phyloP scores from a whole-genome alignment of 2,888 invertebrate species.

The Pecten maximus region DNA sequence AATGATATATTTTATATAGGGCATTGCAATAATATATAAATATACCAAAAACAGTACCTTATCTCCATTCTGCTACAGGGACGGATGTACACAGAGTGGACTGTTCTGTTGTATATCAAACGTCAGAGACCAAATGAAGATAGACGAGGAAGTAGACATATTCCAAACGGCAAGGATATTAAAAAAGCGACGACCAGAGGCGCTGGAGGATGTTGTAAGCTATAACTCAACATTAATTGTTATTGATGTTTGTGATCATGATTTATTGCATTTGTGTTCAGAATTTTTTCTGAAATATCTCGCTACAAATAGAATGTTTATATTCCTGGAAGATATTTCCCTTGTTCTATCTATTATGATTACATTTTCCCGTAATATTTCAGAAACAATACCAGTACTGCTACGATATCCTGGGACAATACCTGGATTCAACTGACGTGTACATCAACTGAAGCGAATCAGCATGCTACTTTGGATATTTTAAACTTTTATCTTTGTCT shows the following conservation, averaged over 20 bases:
- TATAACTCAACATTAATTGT: too few species aligned
- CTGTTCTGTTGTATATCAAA: conserved; percentile 16
- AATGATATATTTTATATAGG: too few species aligned
- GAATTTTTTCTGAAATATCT: too few species aligned
- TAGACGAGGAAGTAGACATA: background rate
- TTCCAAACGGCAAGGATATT: background rate
- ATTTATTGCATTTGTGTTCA: too few species aligned
- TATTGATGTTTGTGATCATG: too few species aligned
- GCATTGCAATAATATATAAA: too few species aligned
- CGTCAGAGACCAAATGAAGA: background rate
- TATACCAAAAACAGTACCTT: too few species aligned
- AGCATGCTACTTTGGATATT: background rate
- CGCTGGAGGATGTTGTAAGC: background rate
- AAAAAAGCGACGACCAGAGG: background rate
- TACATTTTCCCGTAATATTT: background rate
- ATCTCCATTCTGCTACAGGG: background rate
- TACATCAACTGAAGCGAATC: background rate
- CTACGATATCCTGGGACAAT: background rate
- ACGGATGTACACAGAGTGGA: background rate
- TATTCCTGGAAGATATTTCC: too few species aligned
- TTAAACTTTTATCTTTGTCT: too few species aligned
- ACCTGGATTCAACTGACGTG: background rate
- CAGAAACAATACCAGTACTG: conserved; percentile 20
- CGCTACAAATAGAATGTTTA: too few species aligned
- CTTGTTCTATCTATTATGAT: too few species aligned